Base-by-base conservation (phyloP, 2,113 vertebrate species). In the Notiomystis cincta region DNA sequence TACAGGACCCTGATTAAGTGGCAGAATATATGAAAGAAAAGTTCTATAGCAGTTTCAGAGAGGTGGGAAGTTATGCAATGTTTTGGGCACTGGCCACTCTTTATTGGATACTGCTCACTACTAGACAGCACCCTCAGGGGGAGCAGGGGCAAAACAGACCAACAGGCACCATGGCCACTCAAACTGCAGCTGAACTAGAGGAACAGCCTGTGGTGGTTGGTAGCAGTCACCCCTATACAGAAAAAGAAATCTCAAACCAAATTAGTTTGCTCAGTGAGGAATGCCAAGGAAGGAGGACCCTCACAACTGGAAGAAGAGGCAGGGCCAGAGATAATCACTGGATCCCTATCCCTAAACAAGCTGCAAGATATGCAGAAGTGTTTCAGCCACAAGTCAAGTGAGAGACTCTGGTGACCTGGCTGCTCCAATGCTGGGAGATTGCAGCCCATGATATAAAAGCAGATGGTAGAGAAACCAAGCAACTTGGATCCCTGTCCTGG, bases 1-100 rank as follows among this genome's bases (percentile, higher is more conserved):
- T 57, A 48, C n/a, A 57, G 51, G 22, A 56, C 22, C 10, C 62
- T 56, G 50, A 57, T 5, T 38, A 33, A 28, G 17, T 22, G 45
- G 42, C 22, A 48, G n/a, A 81, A 81, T 81, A 57, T 21, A 27
- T 48, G 28, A 38, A 81, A 67, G 23, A 31, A 57, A 47, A 57
- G 8, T 33, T 57, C 62, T 47, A 28, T 67, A 22, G 28, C 22
- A 47, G 14, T 38, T 81, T 17, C 28, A 67, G 28, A 33, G 40
- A 17, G 35, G 14, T 0, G 0, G 28, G 51, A 67, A 33, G 28
- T 38, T 57, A 22, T 10, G n/a, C 27, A 57, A 5, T 16, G 2
- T 27, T 67, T n/a, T 76, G n/a, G 27, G 16, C 50, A 21, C 51
- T 67, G 42, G 30, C 42, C 21, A 17, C 42, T 47, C 1, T 57